Percentiles rank a stretch among this genome's conserved stretches.
Evolutionary conservation across 2,797 vertebrate genomes (phyloP).

Genomic region (Eulemur rubriventer): DNA sequence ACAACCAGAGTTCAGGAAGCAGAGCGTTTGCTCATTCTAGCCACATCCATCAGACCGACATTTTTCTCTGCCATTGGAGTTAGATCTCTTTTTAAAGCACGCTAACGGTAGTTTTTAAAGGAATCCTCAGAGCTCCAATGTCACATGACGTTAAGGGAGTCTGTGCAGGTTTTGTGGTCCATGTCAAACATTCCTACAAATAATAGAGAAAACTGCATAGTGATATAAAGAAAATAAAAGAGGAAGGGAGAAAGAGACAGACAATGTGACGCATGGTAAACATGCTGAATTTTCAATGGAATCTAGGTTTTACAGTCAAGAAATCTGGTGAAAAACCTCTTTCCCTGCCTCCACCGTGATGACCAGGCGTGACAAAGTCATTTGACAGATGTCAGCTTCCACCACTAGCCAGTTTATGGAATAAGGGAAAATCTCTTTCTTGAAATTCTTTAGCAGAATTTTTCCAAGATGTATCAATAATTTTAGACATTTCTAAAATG

Average conservation of each 20-base stretch:
- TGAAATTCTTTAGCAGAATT: slow-evolving; percentile 58
- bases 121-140: slow-evolving; percentile 63
- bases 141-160: slow-evolving; percentile 39
- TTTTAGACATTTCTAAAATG: slow-evolving; percentile 67
- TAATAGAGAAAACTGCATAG: slow-evolving; percentile 60
- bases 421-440: slow-evolving; percentile 43
- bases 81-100: slow-evolving; percentile 60
- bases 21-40: not conserved
- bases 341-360: not conserved
- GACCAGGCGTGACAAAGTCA: not conserved
- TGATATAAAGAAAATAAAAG: slow-evolving; percentile 47
- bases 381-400: not conserved
- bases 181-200: slow-evolving; percentile 59
- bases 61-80: not conserved
- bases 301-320: slow-evolving; percentile 54
- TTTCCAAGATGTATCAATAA: slow-evolving; percentile 23
- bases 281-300: slow-evolving; percentile 59
- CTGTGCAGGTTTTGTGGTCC: slow-evolving; percentile 25
- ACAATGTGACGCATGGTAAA: slow-evolving; percentile 1
- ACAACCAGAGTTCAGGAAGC: not conserved
- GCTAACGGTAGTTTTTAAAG: slow-evolving; percentile 59
- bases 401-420: not conserved
- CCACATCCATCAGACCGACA: not conserved
- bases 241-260: slow-evolving; percentile 11
- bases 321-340: not conserved